These are phyloP conservation scores for Trogon melanurus DNA, from an alignment of 2,113 vertebrate species.

Conservation along the genomic window DNA sequence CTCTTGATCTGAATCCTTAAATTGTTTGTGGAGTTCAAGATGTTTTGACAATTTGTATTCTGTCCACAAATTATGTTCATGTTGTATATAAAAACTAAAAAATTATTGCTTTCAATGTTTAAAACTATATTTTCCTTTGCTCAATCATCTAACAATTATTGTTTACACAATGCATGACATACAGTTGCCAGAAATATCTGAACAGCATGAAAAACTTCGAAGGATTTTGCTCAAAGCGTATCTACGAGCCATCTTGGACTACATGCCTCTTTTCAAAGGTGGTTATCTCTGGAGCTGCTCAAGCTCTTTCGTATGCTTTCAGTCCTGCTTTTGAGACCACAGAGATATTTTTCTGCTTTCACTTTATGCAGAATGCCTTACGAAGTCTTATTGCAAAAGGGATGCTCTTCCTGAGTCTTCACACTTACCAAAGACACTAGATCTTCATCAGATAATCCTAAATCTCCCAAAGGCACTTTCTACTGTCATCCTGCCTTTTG, in stretches of 20 bases:
- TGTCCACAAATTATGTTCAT: background rate
- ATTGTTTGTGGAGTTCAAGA: background rate
- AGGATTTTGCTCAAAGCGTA: background rate
- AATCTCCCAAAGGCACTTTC: background rate
- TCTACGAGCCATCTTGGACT: background rate
- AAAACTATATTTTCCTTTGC: background rate
- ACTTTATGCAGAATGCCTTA: background rate
- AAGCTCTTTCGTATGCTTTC: background rate
- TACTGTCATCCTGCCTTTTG: background rate
- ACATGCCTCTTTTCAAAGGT: fast-evolving
- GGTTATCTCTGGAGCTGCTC: background rate
- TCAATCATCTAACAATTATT: background rate
- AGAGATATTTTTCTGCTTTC: background rate
- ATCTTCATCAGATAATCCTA: background rate
- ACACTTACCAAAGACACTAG: background rate
- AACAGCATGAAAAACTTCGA: background rate
- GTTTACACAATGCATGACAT: background rate
- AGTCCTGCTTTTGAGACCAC: background rate
- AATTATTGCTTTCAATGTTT: background rate
- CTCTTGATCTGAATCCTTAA: background rate
- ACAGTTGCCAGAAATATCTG: background rate
- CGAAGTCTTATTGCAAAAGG: background rate
- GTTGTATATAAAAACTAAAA: background rate
- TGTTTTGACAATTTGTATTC: background rate
- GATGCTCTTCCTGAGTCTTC: background rate